phyloP scores from a whole-genome alignment of 2,113 vertebrate species.

The Triplophysa dalaica region DNA sequence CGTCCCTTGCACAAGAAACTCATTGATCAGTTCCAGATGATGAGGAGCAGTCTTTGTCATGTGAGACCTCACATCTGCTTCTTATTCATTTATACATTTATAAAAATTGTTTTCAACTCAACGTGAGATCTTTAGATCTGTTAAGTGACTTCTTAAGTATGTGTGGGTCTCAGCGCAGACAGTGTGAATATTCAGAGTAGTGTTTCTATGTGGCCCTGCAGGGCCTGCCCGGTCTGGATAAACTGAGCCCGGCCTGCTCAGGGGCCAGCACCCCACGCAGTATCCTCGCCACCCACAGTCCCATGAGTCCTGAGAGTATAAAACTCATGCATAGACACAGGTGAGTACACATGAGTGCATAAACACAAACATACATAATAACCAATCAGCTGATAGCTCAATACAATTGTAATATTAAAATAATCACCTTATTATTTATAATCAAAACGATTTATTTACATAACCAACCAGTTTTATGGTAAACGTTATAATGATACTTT shows the following conservation, averaged over 20 bases:
- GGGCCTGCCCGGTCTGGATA: conserved; percentile 92
- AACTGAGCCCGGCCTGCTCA: conserved; percentile 79
- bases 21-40: conserved; percentile 99
- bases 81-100: background rate
- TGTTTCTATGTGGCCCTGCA: conserved; percentile 72
- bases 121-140: background rate
- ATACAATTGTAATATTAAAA: no score
- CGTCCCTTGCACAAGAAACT: conserved; percentile 97
- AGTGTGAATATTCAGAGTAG: conserved; percentile 46
- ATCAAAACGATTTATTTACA: no score
- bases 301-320: conserved; percentile 91
- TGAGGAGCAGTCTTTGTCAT: conserved; percentile 92
- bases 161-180: conserved; percentile 1
- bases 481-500: no score
- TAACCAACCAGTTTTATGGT: no score
- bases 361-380: conserved; percentile 12
- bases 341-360: conserved; percentile 61
- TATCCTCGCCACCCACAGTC: conserved; percentile 83
- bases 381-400: no score
- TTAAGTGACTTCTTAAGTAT: background rate
- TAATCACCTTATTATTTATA: no score
- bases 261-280: conserved; percentile 79
- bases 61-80: conserved; percentile 72
- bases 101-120: no score
- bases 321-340: conserved; percentile 92